Evolutionary conservation across 2,113 vertebrate genomes (phyloP).

Genomic region (Phasianus colchicus): DNA sequence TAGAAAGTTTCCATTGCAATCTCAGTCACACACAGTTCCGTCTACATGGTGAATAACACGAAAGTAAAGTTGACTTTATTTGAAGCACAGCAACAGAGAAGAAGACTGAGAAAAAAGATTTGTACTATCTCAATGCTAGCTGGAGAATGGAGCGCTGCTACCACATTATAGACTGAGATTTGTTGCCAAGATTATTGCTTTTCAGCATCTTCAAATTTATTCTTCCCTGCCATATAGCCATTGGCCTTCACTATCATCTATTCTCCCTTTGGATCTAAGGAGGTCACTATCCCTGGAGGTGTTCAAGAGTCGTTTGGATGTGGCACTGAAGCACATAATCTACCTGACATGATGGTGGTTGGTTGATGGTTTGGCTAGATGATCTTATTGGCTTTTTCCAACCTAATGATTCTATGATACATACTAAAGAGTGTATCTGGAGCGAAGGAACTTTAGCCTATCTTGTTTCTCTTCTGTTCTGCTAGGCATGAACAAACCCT

Average conservation of each 20-base stretch:
- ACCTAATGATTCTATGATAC: neutral
- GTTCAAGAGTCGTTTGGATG: no score
- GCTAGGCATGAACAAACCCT: neutral
- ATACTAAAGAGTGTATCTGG: neutral
- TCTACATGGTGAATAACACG: neutral
- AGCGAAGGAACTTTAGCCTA: neutral
- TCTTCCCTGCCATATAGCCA: neutral
- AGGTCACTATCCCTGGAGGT: no score
- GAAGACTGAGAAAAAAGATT: neutral
- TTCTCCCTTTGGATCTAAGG: neutral
- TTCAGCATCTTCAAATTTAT: neutral
- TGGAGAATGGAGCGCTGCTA: neutral
- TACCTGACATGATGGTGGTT: no score
- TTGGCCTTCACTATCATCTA: neutral
- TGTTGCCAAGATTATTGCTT: neutral
- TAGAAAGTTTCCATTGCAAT: neutral
- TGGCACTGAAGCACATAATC: no score
- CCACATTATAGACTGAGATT: accelerated
- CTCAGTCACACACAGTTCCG: accelerated
- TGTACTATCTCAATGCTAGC: neutral
- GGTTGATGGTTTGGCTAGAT: no score
- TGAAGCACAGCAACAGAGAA: neutral
- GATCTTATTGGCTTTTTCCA: no score
- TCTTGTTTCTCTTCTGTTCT: neutral
- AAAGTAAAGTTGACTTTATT: neutral